Conservation (phyloP, 1,140 invertebrate species). For the Zaprionus tsacasi region DNA sequence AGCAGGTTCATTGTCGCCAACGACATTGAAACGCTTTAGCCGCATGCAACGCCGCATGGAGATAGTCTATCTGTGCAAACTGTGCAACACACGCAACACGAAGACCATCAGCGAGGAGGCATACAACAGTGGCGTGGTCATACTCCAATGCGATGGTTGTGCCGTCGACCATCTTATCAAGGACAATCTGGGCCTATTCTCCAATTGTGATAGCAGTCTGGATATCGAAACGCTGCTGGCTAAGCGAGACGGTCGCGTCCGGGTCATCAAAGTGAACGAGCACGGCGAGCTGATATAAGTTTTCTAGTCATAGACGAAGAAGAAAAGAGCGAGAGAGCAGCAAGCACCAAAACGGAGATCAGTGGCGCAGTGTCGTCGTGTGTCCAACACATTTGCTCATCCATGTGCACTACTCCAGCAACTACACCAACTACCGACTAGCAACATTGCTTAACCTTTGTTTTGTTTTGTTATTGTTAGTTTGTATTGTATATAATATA, state of each 20-base stretch:
- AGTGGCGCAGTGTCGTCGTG: conserved; percentile 41
- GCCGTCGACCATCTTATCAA: conserved; percentile 95
- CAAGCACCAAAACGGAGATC: neutral
- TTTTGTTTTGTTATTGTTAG: conserved; percentile 31
- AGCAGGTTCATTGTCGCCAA: conserved; percentile 68
- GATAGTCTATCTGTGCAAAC: conserved; percentile 93
- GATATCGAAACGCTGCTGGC: conserved; percentile 94
- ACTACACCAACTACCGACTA: conserved; percentile 3
- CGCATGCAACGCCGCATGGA: conserved; percentile 87
- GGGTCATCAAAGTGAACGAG: conserved; percentile 82
- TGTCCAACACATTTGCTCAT: conserved; percentile 6
- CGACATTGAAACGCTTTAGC: conserved; percentile 69
- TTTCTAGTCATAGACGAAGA: conserved; percentile 53
- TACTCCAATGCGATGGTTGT: conserved; percentile 93
- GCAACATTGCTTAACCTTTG: conserved; percentile 22
- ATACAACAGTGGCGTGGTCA: conserved; percentile 94
- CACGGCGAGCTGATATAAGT: conserved; percentile 77
- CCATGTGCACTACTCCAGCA: neutral
- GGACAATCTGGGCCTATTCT: conserved; percentile 96
- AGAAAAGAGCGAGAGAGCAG: neutral
- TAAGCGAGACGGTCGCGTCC: conserved; percentile 89
- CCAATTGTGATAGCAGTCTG: conserved; percentile 86
- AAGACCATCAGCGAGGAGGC: conserved; percentile 93
- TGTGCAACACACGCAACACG: conserved; percentile 90
- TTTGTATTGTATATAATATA: conserved; percentile 29